These are phyloP conservation scores for Lithophane ornitopus DNA, from an alignment of 2,888 invertebrate species.

Conservation along the genomic window DNA sequence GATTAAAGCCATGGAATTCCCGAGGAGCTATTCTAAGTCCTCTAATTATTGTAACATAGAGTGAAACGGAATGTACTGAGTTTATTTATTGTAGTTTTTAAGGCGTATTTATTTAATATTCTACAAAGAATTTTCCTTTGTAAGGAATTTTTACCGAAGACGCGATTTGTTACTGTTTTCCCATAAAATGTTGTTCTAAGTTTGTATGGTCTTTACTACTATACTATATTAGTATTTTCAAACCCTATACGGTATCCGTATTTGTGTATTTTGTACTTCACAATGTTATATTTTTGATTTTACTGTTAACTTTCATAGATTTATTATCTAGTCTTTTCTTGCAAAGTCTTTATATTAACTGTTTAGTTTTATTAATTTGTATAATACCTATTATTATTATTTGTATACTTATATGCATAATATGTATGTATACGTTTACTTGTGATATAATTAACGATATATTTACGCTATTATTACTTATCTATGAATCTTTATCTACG, in stretches of 20 bases:
- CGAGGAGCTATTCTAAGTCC: conserved; percentile 74
- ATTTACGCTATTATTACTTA: conserved; percentile 58
- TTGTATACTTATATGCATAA: conserved; percentile 27
- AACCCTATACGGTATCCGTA: conserved; percentile 89
- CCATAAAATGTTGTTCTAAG: conserved; percentile 84
- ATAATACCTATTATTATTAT: conserved; percentile 64
- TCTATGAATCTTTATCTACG: conserved; percentile 38
- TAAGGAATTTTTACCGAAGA: conserved; percentile 77
- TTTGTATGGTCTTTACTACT: conserved; percentile 85
- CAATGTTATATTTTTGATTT: conserved; percentile 69
- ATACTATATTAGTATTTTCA: conserved; percentile 87
- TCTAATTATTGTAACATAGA: conserved; percentile 65
- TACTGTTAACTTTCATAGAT: conserved; percentile 59
- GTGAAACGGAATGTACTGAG: conserved; percentile 71
- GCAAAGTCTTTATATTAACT: conserved; percentile 75
- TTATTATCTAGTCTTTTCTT: conserved; percentile 82
- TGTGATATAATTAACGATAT: conserved; percentile 52
- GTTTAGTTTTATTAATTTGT: conserved; percentile 66
- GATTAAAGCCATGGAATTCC: conserved; percentile 74
- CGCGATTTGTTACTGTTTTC: conserved; percentile 83
- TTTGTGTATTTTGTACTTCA: conserved; percentile 85
- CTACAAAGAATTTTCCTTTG: conserved; percentile 82
- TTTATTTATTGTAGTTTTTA: conserved; percentile 84
- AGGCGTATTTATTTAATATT: conserved; percentile 85
- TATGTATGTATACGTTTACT: conserved; percentile 39